These are phyloP conservation scores for Glandiceps talaboti DNA, from an alignment of 53 echinoderm and acorn worm genomes.

Conservation along the genomic window DNA sequence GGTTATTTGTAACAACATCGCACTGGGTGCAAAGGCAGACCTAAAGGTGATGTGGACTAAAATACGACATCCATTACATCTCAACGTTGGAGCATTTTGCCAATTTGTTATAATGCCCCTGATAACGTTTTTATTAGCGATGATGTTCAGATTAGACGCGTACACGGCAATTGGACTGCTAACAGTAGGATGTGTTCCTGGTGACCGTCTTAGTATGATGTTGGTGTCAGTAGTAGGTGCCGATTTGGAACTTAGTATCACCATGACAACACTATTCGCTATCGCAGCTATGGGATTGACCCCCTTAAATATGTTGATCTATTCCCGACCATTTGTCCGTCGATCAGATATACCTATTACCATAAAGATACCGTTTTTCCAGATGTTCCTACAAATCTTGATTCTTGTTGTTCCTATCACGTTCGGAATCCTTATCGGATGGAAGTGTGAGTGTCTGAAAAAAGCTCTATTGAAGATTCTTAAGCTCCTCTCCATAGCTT, in stretches of 20 bases:
- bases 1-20: constrained; percentile 23
- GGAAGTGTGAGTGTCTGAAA: background rate
- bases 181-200: constrained; percentile 35
- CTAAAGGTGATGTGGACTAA: constrained; percentile 27
- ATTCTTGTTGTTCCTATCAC: background rate
- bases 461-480: constrained; percentile 53
- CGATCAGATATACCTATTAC: background rate
- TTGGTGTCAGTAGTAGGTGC: constrained; percentile 68
- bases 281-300: constrained; percentile 75
- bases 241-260: constrained; percentile 71
- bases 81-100: constrained; percentile 68
- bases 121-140: constrained; percentile 50
- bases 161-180: constrained; percentile 56
- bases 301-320: constrained; percentile 83
- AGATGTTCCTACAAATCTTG: background rate
- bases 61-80: constrained; percentile 44
- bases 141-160: constrained; percentile 25
- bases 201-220: constrained; percentile 75
- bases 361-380: background rate
- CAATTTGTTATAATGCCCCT: constrained; percentile 87
- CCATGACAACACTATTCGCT: constrained; percentile 83
- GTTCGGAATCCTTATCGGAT: background rate
- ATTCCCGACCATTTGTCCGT: constrained; percentile 39
- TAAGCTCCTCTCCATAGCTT: constrained; percentile 53
- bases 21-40: constrained; percentile 69